These are phyloP conservation scores for Thomomys bottae DNA, from an alignment of 2,113 vertebrate genomes.

Conservation along the genomic window DNA sequence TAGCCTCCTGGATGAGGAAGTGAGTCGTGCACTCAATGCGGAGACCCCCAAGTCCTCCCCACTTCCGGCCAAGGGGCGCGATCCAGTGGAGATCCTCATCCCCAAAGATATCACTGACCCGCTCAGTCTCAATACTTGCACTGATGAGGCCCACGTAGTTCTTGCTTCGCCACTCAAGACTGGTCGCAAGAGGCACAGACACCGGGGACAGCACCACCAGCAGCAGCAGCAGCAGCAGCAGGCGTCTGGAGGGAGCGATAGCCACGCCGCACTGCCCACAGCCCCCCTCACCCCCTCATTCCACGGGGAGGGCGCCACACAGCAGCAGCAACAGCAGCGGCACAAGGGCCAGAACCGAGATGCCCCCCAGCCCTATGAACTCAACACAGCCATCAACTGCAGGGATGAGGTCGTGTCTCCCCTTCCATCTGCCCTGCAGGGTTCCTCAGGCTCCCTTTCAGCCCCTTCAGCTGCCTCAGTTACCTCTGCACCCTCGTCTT, in stretches of 20 bases:
- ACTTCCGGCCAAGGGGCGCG: conserved; percentile 88
- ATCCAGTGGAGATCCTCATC: conserved; percentile 94
- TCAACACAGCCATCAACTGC: conserved; percentile 94
- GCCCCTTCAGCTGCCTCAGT: conserved; percentile 70
- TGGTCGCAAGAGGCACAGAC: conserved; percentile 88
- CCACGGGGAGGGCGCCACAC: conserved; percentile 61
- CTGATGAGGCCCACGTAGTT: conserved; percentile 83
- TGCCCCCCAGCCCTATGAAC: conserved; percentile 90
- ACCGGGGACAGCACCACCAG: conserved; percentile 83
- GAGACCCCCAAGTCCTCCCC: conserved; percentile 93
- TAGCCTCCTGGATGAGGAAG: conserved; percentile 93
- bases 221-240: conserved; percentile 82
- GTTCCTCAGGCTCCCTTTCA: conserved; percentile 78
- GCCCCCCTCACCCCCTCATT: conserved; percentile 64
- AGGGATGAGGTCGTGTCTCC: conserved; percentile 91
- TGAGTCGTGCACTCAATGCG: conserved; percentile 91
- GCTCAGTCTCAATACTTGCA: conserved; percentile 90
- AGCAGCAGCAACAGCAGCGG: conserved; percentile 64
- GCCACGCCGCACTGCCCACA: conserved; percentile 61
- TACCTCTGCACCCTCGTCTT: conserved; percentile 66
- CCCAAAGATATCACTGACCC: conserved; percentile 95
- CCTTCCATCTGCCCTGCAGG: conserved; percentile 83
- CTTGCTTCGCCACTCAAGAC: conserved; percentile 89
- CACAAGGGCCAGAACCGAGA: conserved; percentile 73
- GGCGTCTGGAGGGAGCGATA: conserved; percentile 75